Evolutionary conservation across 2,888 invertebrate species (phyloP), one percentile per base, ranked within the genome.

Genomic region (Mayetiola destructor): DNA sequence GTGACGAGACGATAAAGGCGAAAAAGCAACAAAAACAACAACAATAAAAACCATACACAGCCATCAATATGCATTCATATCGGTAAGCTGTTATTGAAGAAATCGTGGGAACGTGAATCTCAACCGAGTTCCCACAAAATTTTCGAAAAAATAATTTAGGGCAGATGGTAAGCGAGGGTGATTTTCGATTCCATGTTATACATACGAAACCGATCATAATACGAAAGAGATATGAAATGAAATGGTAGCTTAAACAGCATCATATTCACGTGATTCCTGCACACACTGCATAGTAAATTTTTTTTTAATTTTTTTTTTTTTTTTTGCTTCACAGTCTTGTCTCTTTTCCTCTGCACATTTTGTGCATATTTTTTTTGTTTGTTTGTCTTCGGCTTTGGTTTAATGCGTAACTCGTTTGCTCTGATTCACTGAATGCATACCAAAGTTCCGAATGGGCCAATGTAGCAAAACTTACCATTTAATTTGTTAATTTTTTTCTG

Each of bases 101-200:
- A 65, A 66, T 62, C 67, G 68, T 68, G 68, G 67, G 68, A 68
- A 67, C 63, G 58, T 63, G 61, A 60, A 61, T 63, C 65, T 64
- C 60, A 59, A 59, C 60, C 62, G 56, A 63, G 67, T 68, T 68
- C 68, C 66, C 68, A 68, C 68, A 58, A 56, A 58, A 40, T 36
- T 56, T 32, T n/a, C n/a, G n/a, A 20, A 36, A 42, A 36, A 32
- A 52, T 55, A 36, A 36, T 54, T 53, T 54, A 37, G 57, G 54
- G 54, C 58, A 58, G 58, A 58, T 58, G 58, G 58, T 56, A 56
- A 58, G 55, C 58, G 58, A 58, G 58, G 58, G 58, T 58, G 58
- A 58, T 48, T 58, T 58, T 55, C 32, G 39, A n/a, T n/a, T 57
- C 39, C 27, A 48, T 48, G 27, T 53, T 18, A 57, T 36, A n/a